Base-by-base conservation (phyloP, 1,140 invertebrate species). In the Dendrolimus kikuchii region DNA sequence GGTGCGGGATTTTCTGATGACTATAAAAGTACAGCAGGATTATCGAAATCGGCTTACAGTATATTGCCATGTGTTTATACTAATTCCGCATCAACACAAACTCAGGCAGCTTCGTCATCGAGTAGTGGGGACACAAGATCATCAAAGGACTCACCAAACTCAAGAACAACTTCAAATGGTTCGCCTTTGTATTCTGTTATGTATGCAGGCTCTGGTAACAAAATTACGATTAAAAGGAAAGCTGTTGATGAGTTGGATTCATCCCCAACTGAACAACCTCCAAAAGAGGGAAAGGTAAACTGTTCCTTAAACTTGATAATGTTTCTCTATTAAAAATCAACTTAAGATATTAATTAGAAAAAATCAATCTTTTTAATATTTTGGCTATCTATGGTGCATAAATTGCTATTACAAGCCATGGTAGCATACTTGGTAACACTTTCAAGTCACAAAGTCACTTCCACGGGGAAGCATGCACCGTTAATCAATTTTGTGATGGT, bases 141-240 rank as follows among this genome's bases (percentile, higher is more conserved):
- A 41, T 71, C 70, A 42, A 83, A 77, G 70, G 73, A 74, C 60
- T 83, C 86, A 4, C 85, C 89, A 53, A 85, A 88, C 60, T 90
- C 89, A 60, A 88, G 88, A 78, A 88, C 88, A 49, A 88, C 91
- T 36, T 90, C 90, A 46, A 93, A 92, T 84, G 92, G 92, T 54
- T 90, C 91, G 44, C 91, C 92, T 42, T 88, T 94, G 66, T 94
- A 94, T 81, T 94, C 93, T 63, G 93, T 94, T 45, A 91, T 94
- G 88, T 94, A 93, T 82, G 91, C 92, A 58, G 93, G 92, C 10
- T 91, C 91, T 60, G 93, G 93, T 57, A 94, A 93, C 74, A 94
- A 94, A 89, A 93, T 94, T 69, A 94, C 93, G 39, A 93, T 95
- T 61, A 95, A 94, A 82, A 88, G 93, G 61, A 94, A 94, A 88